Evolutionary conservation across 2,797 vertebrate species (phyloP), one percentile per base, ranked within the genome.

Genomic region (Mus caroli): DNA sequence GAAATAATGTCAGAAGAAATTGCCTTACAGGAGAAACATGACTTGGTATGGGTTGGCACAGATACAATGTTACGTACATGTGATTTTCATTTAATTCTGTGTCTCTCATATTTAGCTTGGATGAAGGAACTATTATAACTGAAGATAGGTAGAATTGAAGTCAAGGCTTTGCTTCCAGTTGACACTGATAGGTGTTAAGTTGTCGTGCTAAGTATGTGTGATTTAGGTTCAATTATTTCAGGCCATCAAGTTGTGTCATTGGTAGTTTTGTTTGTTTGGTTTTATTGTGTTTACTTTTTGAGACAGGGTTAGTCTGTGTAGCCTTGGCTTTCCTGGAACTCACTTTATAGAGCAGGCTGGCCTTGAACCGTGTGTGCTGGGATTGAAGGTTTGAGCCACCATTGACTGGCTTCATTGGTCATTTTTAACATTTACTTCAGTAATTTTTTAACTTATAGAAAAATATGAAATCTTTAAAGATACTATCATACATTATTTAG

Each of bases 1-100:
- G 98, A 99, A 97, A 99, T 99, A 97, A 99, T 99, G 98, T 99
- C 99, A 5, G 99, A 99, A 98, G 99, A 99, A 98, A 99, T 99
- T 96, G 99, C 99, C 4, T 98, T 99, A 92, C 99, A 99, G 98
- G 98, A 99, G 89, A 99, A 98, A 40, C 96, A 99, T 80, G 98
- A 99, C 86, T 98, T 99, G 99, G 99, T 99, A 99, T 95, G 98
- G n/a, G 40, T 88, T 94, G 76, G 12, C 76, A 58, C 64, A 69
- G 77, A 67, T 43, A 71, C 73, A 92, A 93, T 92, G 31, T 96
- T 34, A 7, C 0, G 46, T 97, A 50, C 86, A 46, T 93, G 46
- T 96, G 52, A 71, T 95, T 93, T 93, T 92, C 76, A 73, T 94
- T 95, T 94, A 34, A 78, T 88, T 94, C 22, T 95, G 6, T 88